phyloP scores from a whole-genome alignment of 2,113 vertebrate species.

The Nesoenas mayeri region DNA sequence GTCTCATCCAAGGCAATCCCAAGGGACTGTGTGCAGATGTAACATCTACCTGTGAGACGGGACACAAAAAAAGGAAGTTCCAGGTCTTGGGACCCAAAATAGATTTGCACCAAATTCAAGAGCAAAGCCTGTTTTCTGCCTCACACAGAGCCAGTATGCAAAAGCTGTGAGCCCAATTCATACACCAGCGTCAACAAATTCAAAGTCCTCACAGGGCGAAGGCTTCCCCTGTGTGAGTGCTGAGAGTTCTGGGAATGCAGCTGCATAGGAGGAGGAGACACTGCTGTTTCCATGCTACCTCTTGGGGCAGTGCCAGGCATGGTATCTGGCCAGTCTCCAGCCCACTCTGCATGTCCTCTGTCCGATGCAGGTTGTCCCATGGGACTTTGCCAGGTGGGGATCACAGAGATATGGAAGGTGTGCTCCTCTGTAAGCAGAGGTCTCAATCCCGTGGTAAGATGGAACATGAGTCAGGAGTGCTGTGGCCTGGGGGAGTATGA shows the following conservation, averaged over 20 bases:
- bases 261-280: background rate
- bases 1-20: conserved; percentile 81
- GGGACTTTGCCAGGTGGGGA: background rate
- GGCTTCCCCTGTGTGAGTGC: background rate
- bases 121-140: background rate
- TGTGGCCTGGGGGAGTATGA: background rate
- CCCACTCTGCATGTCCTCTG: background rate
- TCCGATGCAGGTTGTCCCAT: background rate
- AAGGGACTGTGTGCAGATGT: conserved; percentile 80
- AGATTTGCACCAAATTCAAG: background rate
- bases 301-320: background rate
- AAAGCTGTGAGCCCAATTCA: background rate
- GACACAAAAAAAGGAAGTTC: background rate
- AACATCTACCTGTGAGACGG: conserved; percentile 78
- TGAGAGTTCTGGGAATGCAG: background rate
- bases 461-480: background rate
- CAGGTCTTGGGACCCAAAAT: background rate
- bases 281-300: accelerated
- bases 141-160: background rate
- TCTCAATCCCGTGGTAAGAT: background rate
- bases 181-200: background rate
- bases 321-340: background rate
- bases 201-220: background rate
- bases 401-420: background rate
- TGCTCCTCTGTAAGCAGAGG: background rate